These are phyloP conservation scores for Rhopilema esculentum DNA, from an alignment of 30 jellyfish, hydroid and myxozoan genomes.

Conservation along the genomic window DNA sequence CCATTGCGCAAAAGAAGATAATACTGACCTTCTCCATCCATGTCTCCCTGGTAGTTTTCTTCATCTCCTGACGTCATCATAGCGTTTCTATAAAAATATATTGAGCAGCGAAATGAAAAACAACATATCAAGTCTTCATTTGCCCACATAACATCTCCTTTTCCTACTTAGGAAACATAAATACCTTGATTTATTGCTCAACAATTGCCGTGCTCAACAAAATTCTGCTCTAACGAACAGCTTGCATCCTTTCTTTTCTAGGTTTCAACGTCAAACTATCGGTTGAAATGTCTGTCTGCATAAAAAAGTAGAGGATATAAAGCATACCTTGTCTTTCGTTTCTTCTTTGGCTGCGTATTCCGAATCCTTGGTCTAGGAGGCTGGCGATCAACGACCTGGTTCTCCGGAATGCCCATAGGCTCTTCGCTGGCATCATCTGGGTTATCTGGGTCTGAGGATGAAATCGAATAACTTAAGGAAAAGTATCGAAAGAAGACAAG, in stretches of 20 bases:
- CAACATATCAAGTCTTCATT: no score
- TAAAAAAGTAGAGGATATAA: not conserved
- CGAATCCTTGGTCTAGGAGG: constrained; percentile 45
- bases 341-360: constrained; percentile 54
- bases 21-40: constrained; percentile 76
- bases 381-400: constrained; percentile 57
- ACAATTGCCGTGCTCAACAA: no score
- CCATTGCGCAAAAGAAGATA: not conserved
- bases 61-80: constrained; percentile 84
- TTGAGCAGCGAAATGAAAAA: not conserved
- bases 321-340: constrained; percentile 59
- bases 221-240: no score
- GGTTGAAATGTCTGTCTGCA: no score
- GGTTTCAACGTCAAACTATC: no score
- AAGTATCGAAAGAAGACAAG: no score
- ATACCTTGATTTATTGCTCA: no score
- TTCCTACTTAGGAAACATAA: no score
- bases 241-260: no score
- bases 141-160: no score
- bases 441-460: constrained; percentile 36
- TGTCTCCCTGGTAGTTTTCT: constrained; percentile 87
- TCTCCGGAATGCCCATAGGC: constrained; percentile 35
- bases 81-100: constrained; percentile 28
- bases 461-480: not conserved
- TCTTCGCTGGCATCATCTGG: constrained; percentile 62